These are phyloP conservation scores for Zygogramma bicolorata DNA, from an alignment of 2,888 invertebrate species.

Conservation along the genomic window DNA sequence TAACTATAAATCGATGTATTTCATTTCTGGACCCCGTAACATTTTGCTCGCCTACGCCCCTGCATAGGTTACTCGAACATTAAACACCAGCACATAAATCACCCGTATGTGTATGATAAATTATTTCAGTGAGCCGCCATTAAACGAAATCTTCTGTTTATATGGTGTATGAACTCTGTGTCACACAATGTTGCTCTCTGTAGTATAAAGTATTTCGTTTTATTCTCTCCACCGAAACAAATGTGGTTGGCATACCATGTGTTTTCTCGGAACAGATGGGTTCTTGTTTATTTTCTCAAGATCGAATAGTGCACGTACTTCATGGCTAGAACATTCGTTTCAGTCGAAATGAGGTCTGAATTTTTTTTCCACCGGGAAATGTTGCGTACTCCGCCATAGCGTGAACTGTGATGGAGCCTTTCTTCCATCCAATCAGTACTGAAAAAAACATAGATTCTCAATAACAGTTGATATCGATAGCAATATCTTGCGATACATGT, in stretches of 20 bases:
- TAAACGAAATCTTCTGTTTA: constrained; percentile 22
- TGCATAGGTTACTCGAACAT: background rate
- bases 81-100: constrained; percentile 18
- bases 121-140: constrained; percentile 20
- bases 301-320: constrained; percentile 2
- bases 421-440: too few relatives aligned
- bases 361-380: constrained; percentile 1
- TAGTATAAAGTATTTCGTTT: constrained; percentile 24
- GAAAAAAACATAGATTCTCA: too few relatives aligned
- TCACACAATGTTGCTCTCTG: constrained; percentile 33
- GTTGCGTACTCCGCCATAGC: background rate
- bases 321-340: background rate
- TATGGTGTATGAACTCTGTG: constrained; percentile 26
- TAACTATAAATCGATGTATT: too few relatives aligned
- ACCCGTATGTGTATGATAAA: constrained; percentile 19
- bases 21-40: background rate
- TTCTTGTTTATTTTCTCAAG: constrained; percentile 35
- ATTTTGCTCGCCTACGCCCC: too few relatives aligned
- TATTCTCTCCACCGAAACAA: constrained; percentile 30
- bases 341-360: background rate
- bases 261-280: constrained; percentile 37
- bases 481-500: too few relatives aligned
- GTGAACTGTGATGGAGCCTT: background rate
- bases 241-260: constrained; percentile 35
- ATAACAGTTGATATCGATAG: too few relatives aligned